A percentile compares a stretch with the other conserved stretches of the same genome.
phyloP scores from a whole-genome alignment of 2,113 vertebrate species.

The Platysternon megacephalum region DNA sequence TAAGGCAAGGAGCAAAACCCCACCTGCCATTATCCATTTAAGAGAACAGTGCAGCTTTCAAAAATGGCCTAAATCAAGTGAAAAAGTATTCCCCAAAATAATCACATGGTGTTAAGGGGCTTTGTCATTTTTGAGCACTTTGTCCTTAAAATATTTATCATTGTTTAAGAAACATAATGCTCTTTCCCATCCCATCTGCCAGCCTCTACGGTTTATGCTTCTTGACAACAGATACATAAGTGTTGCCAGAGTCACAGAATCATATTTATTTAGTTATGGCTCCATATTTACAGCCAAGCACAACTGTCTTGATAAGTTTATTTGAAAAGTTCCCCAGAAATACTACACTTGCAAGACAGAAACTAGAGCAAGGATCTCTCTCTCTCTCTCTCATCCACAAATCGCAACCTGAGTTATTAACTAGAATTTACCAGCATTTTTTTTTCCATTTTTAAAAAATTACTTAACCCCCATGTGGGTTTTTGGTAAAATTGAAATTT shows the following conservation, averaged over 20 bases:
- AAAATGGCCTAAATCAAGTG: conserved; percentile 47
- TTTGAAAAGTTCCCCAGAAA: conserved; percentile 9
- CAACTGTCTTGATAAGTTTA: background rate
- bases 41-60: conserved; percentile 52
- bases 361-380: background rate
- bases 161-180: background rate
- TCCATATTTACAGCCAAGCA: background rate
- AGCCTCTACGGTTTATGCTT: background rate
- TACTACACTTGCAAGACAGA: background rate
- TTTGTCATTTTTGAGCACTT: background rate
- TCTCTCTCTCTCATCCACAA: background rate
- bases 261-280: background rate
- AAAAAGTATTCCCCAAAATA: conserved; percentile 6
- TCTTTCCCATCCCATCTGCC: background rate
- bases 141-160: background rate
- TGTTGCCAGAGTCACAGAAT: background rate
- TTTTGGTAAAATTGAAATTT: background rate
- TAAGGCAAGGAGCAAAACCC: conserved; percentile 42
- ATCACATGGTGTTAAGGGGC: background rate
- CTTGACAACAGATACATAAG: background rate
- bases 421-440: background rate
- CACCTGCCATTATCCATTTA: conserved; percentile 52
- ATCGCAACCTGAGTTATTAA: background rate
- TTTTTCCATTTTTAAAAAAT: background rate
- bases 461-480: background rate